These are phyloP conservation scores for Poeciliopsis prolifica DNA, from an alignment of 2,113 vertebrate genomes.

Conservation along the genomic window DNA sequence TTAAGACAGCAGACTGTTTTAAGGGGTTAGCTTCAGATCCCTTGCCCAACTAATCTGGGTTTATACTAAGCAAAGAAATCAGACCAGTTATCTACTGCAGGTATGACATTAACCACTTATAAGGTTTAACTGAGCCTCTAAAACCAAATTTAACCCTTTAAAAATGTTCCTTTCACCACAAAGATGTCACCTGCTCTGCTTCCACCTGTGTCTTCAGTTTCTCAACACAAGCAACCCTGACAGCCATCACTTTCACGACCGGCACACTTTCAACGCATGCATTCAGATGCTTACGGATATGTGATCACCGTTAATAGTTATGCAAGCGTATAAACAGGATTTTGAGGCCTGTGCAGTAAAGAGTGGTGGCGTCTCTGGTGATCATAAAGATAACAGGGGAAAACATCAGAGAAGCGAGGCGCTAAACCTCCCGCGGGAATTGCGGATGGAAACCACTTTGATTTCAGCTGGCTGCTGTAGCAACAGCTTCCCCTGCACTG, in stretches of 20 bases:
- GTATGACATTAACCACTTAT: neutral
- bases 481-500: constrained; percentile 61
- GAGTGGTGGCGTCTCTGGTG: constrained; percentile 41
- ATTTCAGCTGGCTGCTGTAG: constrained; percentile 70
- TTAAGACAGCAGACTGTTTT: neutral
- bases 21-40: neutral
- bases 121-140: neutral
- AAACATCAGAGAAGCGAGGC: constrained; percentile 60
- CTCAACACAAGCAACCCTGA: constrained; percentile 27
- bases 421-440: constrained; percentile 58
- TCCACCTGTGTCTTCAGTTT: constrained; percentile 34
- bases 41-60: neutral
- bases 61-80: no score
- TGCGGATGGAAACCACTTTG: constrained; percentile 62
- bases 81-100: neutral
- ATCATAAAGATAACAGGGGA: constrained; percentile 62
- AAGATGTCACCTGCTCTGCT: constrained; percentile 32
- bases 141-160: neutral
- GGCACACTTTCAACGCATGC: constrained; percentile 35
- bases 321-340: neutral
- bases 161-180: constrained; percentile 18
- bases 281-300: neutral
- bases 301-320: neutral
- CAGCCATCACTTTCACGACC: constrained; percentile 50
- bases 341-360: constrained; percentile 11